Evolutionary conservation across 30 jellyfish, hydroid and myxozoan species (phyloP).

Genomic region (Hydractinia symbiolongicarpus): DNA sequence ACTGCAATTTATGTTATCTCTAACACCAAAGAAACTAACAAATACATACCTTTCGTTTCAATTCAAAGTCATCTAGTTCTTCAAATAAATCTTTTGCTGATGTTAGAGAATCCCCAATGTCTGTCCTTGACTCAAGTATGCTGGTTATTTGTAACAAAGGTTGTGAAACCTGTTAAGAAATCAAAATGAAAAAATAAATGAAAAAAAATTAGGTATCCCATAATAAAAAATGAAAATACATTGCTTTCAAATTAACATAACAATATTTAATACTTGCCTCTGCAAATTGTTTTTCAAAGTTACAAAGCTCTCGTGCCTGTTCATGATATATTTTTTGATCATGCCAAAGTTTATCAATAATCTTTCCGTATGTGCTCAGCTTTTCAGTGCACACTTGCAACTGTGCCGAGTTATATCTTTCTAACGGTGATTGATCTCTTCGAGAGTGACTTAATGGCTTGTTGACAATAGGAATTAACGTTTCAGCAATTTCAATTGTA

Average conservation of each 20-base stretch:
- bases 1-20: too few species aligned
- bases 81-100: slow-evolving; percentile 48
- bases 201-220: background rate
- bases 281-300: slow-evolving; percentile 48
- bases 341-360: slow-evolving; percentile 55
- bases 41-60: slow-evolving; percentile 43
- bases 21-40: too few species aligned
- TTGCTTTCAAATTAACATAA: background rate
- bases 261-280: slow-evolving; percentile 28
- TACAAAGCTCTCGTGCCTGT: slow-evolving; percentile 51
- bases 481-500: slow-evolving; percentile 60
- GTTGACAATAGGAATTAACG: slow-evolving; percentile 55
- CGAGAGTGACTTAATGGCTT: slow-evolving; percentile 44
- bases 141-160: slow-evolving; percentile 46
- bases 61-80: slow-evolving; percentile 49
- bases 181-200: background rate
- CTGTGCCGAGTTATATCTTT: slow-evolving; percentile 52
- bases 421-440: slow-evolving; percentile 41
- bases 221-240: background rate
- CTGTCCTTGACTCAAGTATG: slow-evolving; percentile 39
- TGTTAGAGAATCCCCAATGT: slow-evolving; percentile 45
- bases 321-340: slow-evolving; percentile 43
- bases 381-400: slow-evolving; percentile 56
- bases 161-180: slow-evolving; percentile 53
- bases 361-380: slow-evolving; percentile 34